A percentile compares a stretch with the other conserved stretches of the same genome.
phyloP scores from a whole-genome alignment of 2,113 vertebrate genomes.

The Chrysochloris asiatica region DNA sequence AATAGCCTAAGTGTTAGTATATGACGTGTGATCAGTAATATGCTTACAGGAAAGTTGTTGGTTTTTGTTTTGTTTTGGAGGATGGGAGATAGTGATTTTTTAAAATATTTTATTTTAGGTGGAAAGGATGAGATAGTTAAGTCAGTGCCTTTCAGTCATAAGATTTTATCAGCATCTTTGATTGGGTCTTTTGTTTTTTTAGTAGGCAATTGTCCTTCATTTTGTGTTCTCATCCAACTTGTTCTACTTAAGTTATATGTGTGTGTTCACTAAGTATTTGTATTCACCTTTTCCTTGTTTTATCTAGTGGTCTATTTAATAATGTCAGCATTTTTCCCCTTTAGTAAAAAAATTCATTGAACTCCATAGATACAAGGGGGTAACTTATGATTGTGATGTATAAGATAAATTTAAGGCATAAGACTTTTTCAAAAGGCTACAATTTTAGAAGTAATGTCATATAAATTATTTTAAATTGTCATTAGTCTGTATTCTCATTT shows the following conservation, averaged over 20 bases:
- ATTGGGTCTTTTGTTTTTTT: neutral
- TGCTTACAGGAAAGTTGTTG: neutral
- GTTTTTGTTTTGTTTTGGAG: slow-evolving; percentile 30
- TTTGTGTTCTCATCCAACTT: neutral
- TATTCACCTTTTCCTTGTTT: slow-evolving; percentile 46
- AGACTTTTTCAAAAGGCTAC: slow-evolving; percentile 40
- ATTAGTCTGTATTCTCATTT: slow-evolving; percentile 54
- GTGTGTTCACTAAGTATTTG: slow-evolving; percentile 51
- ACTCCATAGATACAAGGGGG: slow-evolving; percentile 25
- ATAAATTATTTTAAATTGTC: slow-evolving; percentile 47
- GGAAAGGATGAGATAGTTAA: neutral
- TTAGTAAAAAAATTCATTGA: slow-evolving; percentile 36
- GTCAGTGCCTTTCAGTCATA: slow-evolving; percentile 10
- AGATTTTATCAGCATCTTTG: slow-evolving; percentile 22
- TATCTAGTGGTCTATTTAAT: neutral
- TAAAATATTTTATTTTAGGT: slow-evolving; percentile 1
- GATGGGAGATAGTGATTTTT: neutral
- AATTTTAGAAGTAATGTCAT: slow-evolving; percentile 34
- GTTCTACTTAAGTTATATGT: slow-evolving; percentile 21
- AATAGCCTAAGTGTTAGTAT: slow-evolving; percentile 34
- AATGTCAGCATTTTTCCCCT: slow-evolving; percentile 33
- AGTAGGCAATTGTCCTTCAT: neutral
- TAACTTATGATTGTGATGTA: slow-evolving; percentile 48
- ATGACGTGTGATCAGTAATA: neutral
- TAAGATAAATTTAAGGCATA: slow-evolving; percentile 25